phyloP scores from a whole-genome alignment of 2,888 invertebrate species.

The Nycteola revayana region DNA sequence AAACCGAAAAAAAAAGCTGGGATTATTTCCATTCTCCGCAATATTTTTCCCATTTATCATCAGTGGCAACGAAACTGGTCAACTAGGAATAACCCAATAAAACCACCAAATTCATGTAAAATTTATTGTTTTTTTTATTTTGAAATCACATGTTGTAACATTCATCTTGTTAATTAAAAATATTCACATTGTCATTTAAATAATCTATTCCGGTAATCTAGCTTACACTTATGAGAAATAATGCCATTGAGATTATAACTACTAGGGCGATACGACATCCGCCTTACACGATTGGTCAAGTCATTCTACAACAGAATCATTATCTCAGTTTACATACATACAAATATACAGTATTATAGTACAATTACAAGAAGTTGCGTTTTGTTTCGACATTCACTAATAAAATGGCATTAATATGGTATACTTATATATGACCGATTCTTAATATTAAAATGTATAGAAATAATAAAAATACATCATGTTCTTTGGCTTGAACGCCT shows the following conservation, averaged over 20 bases:
- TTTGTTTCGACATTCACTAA: conserved; percentile 72
- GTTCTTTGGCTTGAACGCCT: conserved; percentile 82
- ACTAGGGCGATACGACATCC: conserved; percentile 57
- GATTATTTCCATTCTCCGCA: too few relatives aligned
- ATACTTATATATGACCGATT: conserved; percentile 68
- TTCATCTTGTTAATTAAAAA: conserved; percentile 85
- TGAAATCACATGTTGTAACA: conserved; percentile 84
- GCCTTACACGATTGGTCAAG: conserved; percentile 77
- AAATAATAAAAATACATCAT: conserved; percentile 80
- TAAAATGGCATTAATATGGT: conserved; percentile 79
- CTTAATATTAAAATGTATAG: conserved; percentile 71
- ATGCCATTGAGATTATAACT: conserved; percentile 74
- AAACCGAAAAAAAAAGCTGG: too few relatives aligned
- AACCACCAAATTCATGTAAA: conserved; percentile 69
- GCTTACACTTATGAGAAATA: conserved; percentile 79
- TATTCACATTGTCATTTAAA: conserved; percentile 85
- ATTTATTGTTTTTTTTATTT: conserved; percentile 84
- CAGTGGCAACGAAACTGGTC: neutral
- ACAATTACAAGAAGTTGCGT: conserved; percentile 71
- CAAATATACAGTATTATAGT: conserved; percentile 79
- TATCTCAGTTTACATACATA: conserved; percentile 75
- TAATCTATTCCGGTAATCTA: conserved; percentile 84
- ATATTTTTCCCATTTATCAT: too few relatives aligned
- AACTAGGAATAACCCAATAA: conserved; percentile 24
- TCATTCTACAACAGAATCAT: conserved; percentile 70